Conservation (phyloP, 1,140 invertebrate genomes). For the Drosophila gunungcola region DNA sequence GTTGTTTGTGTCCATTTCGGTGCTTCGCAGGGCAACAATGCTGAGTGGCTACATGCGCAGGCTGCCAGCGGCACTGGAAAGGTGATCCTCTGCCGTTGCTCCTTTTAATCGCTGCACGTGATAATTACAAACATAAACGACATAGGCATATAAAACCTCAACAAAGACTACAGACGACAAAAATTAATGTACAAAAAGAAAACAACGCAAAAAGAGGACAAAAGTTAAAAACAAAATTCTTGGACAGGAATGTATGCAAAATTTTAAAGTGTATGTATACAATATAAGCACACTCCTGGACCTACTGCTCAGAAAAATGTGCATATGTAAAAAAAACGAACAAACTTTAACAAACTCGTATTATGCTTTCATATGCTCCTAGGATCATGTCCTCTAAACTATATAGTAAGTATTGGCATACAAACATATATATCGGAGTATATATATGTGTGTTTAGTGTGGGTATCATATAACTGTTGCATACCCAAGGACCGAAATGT, state of each 20-base stretch:
- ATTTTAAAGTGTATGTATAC: conserved; percentile 48
- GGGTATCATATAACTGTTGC: conserved; percentile 65
- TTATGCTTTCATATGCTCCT: conserved; percentile 67
- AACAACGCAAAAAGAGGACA: conserved; percentile 9
- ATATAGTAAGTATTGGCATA: conserved; percentile 74
- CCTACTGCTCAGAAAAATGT: conserved; percentile 44
- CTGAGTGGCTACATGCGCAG: conserved; percentile 50
- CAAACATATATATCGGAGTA: conserved; percentile 32
- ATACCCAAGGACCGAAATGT: conserved; percentile 43
- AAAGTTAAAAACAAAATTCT: conserved; percentile 42
- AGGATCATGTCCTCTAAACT: conserved; percentile 70
- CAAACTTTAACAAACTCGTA: conserved; percentile 80
- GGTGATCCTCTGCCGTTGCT: conserved; percentile 14
- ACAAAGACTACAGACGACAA: conserved; percentile 59
- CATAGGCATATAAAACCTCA: conserved; percentile 47
- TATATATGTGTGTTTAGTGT: conserved; percentile 45
- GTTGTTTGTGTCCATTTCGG: conserved; percentile 48
- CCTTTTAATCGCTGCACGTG: conserved; percentile 40
- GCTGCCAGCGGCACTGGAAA: conserved; percentile 46
- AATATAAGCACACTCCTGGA: conserved; percentile 39
- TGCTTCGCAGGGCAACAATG: conserved; percentile 65
- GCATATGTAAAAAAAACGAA: conserved; percentile 52
- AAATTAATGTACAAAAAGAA: conserved; percentile 46
- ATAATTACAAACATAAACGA: conserved; percentile 61
- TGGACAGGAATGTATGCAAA: conserved; percentile 73